These are phyloP conservation scores for Pristionchus fissidentatus DNA, from an alignment of 2,888 invertebrate species.

Conservation along the genomic window DNA sequence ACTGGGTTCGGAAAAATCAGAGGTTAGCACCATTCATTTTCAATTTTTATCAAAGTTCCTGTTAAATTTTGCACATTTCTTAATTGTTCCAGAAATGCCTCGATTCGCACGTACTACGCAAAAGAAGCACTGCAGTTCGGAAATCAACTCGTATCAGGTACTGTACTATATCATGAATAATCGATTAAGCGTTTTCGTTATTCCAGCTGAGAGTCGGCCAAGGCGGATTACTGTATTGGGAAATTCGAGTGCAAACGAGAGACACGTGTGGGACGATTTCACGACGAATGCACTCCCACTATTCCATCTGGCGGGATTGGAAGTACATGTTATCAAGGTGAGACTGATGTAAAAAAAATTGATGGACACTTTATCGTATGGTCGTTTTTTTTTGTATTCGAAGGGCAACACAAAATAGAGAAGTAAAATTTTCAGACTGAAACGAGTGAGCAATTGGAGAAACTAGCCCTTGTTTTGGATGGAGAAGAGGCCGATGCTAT, in stretches of 20 bases:
- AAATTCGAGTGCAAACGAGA: slow-evolving; percentile 67
- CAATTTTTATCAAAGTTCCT: neutral
- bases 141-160: slow-evolving; percentile 59
- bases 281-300: slow-evolving; percentile 71
- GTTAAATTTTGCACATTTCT: neutral
- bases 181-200: neutral
- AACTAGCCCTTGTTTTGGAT: slow-evolving; percentile 67
- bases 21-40: slow-evolving; percentile 22
- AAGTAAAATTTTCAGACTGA: slow-evolving; percentile 59
- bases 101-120: slow-evolving; percentile 67
- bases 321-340: slow-evolving; percentile 65
- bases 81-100: slow-evolving; percentile 59
- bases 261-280: slow-evolving; percentile 66
- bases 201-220: slow-evolving; percentile 63
- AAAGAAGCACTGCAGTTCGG: slow-evolving; percentile 65
- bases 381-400: neutral
- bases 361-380: neutral
- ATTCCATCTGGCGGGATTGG: slow-evolving; percentile 72
- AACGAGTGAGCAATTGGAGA: slow-evolving; percentile 65
- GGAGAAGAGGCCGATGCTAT: slow-evolving; percentile 70
- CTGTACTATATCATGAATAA: neutral
- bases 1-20: slow-evolving; percentile 51
- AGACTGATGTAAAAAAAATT: neutral
- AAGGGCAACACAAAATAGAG: slow-evolving; percentile 51
- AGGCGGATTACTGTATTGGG: slow-evolving; percentile 68